Evolutionary conservation across 2,888 invertebrate species (phyloP).

Genomic region (Aplocera efformata): DNA sequence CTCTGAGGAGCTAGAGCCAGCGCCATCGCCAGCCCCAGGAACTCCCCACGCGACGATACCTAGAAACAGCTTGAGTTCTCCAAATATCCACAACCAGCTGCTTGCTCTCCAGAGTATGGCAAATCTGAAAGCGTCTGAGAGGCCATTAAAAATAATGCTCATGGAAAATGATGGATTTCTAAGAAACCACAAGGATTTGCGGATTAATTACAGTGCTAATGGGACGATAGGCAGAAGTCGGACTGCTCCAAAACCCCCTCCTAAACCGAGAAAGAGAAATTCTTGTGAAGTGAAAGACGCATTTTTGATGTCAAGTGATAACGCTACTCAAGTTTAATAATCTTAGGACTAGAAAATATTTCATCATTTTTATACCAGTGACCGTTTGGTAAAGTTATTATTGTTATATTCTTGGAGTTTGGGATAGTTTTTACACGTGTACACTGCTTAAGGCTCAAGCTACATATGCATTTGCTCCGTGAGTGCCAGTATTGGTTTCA

Average conservation of each 20-base stretch:
- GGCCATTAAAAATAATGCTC: conserved; percentile 59
- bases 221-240: conserved; percentile 56
- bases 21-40: conserved; percentile 75
- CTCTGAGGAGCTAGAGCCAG: conserved; percentile 67
- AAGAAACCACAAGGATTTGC: conserved; percentile 49
- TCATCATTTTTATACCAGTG: too few species aligned
- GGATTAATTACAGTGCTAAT: conserved; percentile 57
- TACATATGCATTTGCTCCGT: too few species aligned
- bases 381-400: too few species aligned
- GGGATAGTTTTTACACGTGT: too few species aligned
- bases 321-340: conserved; percentile 90
- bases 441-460: too few species aligned
- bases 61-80: conserved; percentile 75
- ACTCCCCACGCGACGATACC: conserved; percentile 71
- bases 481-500: too few species aligned
- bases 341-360: too few species aligned
- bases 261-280: conserved; percentile 87
- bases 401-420: too few species aligned
- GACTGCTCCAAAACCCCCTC: conserved; percentile 89
- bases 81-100: conserved; percentile 74
- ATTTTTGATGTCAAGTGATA: conserved; percentile 89
- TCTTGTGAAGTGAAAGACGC: conserved; percentile 84
- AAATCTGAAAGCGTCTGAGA: conserved; percentile 52
- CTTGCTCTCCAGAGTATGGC: conserved; percentile 66
- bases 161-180: conserved; percentile 58